Evolutionary conservation across 2,888 invertebrate species (phyloP).

Genomic region (Hydrotaea cyrtoneurina): DNA sequence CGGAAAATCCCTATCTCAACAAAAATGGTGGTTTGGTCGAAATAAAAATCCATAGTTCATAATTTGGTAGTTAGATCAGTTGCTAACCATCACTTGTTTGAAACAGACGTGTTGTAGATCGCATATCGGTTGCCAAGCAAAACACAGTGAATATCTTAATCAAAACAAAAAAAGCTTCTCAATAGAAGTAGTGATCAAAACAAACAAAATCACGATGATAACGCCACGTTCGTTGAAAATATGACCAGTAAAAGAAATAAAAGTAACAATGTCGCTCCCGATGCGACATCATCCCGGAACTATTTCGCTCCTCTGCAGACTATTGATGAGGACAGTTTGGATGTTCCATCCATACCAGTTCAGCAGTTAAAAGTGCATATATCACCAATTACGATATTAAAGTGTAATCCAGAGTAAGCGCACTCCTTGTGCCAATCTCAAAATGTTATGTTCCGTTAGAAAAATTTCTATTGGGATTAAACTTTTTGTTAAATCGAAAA

Average conservation of each 20-base stretch:
- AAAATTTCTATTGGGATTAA: neutral
- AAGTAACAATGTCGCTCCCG: no score
- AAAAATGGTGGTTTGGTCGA: no score
- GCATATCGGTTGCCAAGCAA: neutral
- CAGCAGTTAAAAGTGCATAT: no score
- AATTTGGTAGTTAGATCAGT: no score
- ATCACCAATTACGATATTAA: neutral
- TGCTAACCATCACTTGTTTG: neutral
- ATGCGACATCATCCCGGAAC: neutral
- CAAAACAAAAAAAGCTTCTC: neutral
- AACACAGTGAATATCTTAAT: neutral
- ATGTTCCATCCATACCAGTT: no score
- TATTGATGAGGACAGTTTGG: neutral
- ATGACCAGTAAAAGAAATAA: neutral
- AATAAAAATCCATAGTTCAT: no score
- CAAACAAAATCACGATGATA: neutral
- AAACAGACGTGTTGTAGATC: neutral
- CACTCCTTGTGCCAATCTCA: neutral
- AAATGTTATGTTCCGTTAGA: neutral
- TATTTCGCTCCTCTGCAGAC: neutral
- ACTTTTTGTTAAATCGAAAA: neutral
- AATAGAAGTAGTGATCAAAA: no score
- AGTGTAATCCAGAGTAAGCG: neutral
- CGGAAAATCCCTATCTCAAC: no score
- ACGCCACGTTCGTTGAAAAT: neutral